Evolutionary conservation across 2,888 invertebrate genomes (phyloP).

Genomic region (Meta bourneti): DNA sequence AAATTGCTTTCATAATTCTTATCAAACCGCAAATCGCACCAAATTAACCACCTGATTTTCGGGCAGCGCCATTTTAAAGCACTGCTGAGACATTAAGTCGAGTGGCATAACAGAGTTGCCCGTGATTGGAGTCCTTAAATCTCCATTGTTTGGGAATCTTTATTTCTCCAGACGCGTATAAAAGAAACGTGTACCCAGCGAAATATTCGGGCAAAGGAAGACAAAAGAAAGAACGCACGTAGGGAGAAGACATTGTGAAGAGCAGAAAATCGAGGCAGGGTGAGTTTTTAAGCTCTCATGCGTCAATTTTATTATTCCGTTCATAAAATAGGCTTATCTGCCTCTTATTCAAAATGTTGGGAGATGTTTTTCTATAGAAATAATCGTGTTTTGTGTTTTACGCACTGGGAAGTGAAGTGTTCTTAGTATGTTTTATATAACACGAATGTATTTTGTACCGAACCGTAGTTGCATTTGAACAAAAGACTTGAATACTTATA

Average conservation of each 20-base stretch:
- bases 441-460: too few relatives aligned
- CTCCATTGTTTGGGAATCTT: constrained; percentile 49
- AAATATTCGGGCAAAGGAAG: constrained; percentile 20
- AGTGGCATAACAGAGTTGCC: neutral
- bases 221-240: constrained; percentile 13
- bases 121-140: constrained; percentile 38
- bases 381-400: neutral
- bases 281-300: constrained; percentile 6
- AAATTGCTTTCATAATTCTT: too few relatives aligned
- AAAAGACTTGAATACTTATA: too few relatives aligned
- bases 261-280: neutral
- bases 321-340: neutral
- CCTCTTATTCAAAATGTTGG: neutral
- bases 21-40: too few relatives aligned
- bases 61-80: neutral
- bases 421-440: too few relatives aligned
- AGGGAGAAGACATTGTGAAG: neutral
- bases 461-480: too few relatives aligned
- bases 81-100: neutral
- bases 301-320: neutral
- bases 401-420: too few relatives aligned
- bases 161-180: constrained; percentile 39
- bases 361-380: neutral
- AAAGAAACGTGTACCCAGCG: constrained; percentile 26
- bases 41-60: neutral